Base-by-base conservation (phyloP, 1,140 invertebrate species). In the Ceratitis capitata region DNA sequence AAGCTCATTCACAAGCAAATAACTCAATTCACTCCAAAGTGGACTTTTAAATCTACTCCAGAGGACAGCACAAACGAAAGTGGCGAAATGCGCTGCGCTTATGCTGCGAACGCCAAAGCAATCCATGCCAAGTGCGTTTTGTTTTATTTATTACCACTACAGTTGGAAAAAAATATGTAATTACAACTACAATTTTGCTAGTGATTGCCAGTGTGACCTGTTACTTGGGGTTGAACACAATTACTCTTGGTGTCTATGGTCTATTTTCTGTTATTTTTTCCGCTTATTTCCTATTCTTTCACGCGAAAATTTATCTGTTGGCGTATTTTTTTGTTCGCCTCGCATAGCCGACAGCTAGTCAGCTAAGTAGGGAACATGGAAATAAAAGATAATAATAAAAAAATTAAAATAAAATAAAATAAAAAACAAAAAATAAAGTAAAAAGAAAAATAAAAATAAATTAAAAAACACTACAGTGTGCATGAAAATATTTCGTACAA, bases 81-180 rank as follows among this genome's bases (percentile, higher is more conserved):
- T 78, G 69, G 19, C 39, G 39, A 78, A 45, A 35, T 45, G 69
- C 39, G 42, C 39, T 45, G 69, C 19, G 39, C 45, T 45, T n/a
- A 45, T 35, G 61, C 39, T n/a, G 69, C 69, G 26, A 78, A 45
- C 23, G 39, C 19, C 7, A 19, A 7, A 7, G 29, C 16, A 45
- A 29, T 6, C 26, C 29, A 64, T 14, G 6, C 29, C 10, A 32
- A 32, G 10, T 58, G 19, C 23, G 23, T 58, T n/a, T n/a, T 58
- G 19, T 39, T 19, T 35, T 69, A 16, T 42, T 45, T 45, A 3
- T 61, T 53, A 4, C n/a, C 4, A 53, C n/a, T 53, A 2, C 51
- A 53, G 56, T 61, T 61, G 56, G 29, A 61, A 61, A 61, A 61
- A n/a, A n/a, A n/a, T n/a, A n/a, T 56, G 45, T 78, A 45, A 78